Percentiles rank a stretch among this genome's conserved stretches.
phyloP scores from a whole-genome alignment of 1,140 invertebrate species.

The Pseudobourletiella spinata region DNA sequence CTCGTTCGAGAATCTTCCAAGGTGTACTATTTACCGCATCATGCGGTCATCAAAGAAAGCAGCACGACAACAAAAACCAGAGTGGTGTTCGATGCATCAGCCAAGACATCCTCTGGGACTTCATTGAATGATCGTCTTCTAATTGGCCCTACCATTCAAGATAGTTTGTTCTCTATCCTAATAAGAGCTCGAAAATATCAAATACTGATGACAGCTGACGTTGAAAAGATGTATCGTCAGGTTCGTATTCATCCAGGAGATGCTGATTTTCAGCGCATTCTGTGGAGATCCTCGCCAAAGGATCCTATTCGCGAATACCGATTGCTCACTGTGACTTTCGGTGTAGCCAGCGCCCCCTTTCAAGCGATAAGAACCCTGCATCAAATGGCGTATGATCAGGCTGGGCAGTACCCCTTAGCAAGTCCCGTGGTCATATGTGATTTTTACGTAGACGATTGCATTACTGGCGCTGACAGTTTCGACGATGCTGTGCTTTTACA shows the following conservation, averaged over 20 bases:
- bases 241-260: slow-evolving; percentile 6
- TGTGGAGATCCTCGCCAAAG: slow-evolving; percentile 38
- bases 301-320: slow-evolving; percentile 28
- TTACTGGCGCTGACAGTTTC: not conserved
- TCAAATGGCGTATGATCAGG: slow-evolving; percentile 36
- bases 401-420: not conserved
- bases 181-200: slow-evolving; percentile 29
- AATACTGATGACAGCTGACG: slow-evolving; percentile 33
- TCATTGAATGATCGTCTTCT: slow-evolving; percentile 28
- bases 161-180: slow-evolving; percentile 17
- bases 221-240: slow-evolving; percentile 37
- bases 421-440: not conserved
- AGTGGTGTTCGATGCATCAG: slow-evolving; percentile 34
- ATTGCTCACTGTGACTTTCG: slow-evolving; percentile 38
- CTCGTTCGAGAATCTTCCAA: slow-evolving; percentile 23
- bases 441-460: slow-evolving; percentile 12
- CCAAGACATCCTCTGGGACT: slow-evolving; percentile 8
- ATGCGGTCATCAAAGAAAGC: slow-evolving; percentile 21
- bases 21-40: slow-evolving; percentile 33
- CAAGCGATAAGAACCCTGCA: slow-evolving; percentile 35
- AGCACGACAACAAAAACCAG: slow-evolving; percentile 27
- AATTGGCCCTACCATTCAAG: slow-evolving; percentile 36
- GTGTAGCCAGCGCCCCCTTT: slow-evolving; percentile 36
- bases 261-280: slow-evolving; percentile 38
- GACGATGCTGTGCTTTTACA: not conserved